These are phyloP conservation scores for Mayetiola destructor DNA, from an alignment of 2,888 invertebrate genomes.

Conservation along the genomic window DNA sequence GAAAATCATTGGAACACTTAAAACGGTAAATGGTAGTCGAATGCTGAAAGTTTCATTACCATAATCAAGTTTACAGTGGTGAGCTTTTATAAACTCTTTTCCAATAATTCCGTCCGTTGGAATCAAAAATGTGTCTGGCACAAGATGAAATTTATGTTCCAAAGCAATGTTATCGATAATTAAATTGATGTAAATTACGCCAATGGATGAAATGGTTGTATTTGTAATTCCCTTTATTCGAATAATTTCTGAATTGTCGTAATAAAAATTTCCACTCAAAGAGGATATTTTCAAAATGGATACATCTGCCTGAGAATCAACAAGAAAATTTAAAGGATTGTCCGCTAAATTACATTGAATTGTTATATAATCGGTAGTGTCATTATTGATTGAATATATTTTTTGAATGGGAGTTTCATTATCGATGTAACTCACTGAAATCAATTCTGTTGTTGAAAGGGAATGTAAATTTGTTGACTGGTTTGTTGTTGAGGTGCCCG, in stretches of 20 bases:
- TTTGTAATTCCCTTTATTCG: background rate
- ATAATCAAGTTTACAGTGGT: background rate
- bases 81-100: background rate
- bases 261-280: too few species aligned
- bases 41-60: background rate
- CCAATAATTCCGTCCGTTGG: slow-evolving; percentile 7
- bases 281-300: background rate
- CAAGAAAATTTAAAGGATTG: background rate
- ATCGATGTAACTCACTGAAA: too few species aligned
- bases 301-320: background rate
- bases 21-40: background rate
- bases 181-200: background rate
- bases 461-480: background rate
- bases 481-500: background rate
- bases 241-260: background rate
- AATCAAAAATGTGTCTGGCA: background rate
- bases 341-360: background rate
- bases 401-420: background rate
- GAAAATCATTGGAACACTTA: background rate
- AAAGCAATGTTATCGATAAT: background rate
- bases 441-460: background rate
- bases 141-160: background rate
- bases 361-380: background rate
- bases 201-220: background rate
- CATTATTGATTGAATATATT: background rate